phyloP scores from a whole-genome alignment of 2,113 vertebrate species.

The Nibea albiflora region DNA sequence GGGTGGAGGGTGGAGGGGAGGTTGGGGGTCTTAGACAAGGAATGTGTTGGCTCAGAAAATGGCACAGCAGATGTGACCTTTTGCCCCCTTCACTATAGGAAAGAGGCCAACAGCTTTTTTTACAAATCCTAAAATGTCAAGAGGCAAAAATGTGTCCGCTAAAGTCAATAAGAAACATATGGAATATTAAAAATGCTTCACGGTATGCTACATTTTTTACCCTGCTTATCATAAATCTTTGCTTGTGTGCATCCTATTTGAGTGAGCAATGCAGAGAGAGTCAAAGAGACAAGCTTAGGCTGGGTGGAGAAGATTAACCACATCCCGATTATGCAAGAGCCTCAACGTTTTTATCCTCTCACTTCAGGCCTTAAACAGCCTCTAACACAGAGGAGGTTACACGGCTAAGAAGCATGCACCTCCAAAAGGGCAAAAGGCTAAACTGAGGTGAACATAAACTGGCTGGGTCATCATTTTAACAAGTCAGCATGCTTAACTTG shows the following conservation, averaged over 20 bases:
- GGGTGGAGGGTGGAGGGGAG: slow-evolving; percentile 41
- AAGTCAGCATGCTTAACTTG: slow-evolving; percentile 45
- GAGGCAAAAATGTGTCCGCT: slow-evolving; percentile 8
- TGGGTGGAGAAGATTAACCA: slow-evolving; percentile 69
- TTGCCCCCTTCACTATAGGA: slow-evolving; percentile 77
- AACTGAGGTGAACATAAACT: slow-evolving; percentile 36
- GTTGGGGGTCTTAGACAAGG: slow-evolving; percentile 56
- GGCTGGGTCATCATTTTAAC: slow-evolving; percentile 38
- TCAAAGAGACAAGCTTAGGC: slow-evolving; percentile 50
- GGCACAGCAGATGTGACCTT: slow-evolving; percentile 83
- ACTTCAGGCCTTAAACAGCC: slow-evolving; percentile 34
- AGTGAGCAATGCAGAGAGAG: slow-evolving; percentile 27
- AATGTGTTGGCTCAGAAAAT: slow-evolving; percentile 81
- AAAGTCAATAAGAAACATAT: background rate
- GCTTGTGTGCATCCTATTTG: slow-evolving; percentile 22
- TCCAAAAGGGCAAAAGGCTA: slow-evolving; percentile 18
- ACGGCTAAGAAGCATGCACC: slow-evolving; percentile 12
- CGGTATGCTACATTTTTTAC: background rate
- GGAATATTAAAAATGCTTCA: slow-evolving; percentile 6
- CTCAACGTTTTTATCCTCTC: slow-evolving; percentile 48
- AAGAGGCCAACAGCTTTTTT: slow-evolving; percentile 64
- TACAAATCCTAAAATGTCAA: slow-evolving; percentile 34
- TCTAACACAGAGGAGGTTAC: slow-evolving; percentile 13
- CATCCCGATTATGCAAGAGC: slow-evolving; percentile 66
- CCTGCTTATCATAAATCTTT: background rate